These are phyloP conservation scores for Sylvia borin DNA, from an alignment of 2,797 vertebrate genomes.

Conservation along the genomic window DNA sequence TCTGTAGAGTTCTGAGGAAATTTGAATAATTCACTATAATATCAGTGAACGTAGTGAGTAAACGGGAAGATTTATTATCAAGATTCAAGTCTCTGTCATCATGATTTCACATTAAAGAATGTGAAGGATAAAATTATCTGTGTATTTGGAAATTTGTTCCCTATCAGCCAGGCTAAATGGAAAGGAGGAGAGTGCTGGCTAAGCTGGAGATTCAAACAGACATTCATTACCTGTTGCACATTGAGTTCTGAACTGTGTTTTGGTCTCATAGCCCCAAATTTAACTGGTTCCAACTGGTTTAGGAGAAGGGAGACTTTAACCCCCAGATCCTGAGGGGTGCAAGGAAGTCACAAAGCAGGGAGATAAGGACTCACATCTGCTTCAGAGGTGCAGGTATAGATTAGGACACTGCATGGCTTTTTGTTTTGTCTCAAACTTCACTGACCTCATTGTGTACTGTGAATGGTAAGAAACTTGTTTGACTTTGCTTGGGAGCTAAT, in stretches of 20 bases:
- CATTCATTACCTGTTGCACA: not conserved
- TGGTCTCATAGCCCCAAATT: not conserved
- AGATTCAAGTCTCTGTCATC: not conserved
- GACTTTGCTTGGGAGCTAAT: not conserved
- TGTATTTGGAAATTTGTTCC: not conserved
- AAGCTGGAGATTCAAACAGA: not conserved
- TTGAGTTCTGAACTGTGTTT: not conserved
- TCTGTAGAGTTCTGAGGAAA: not conserved
- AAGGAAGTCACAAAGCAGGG: not conserved
- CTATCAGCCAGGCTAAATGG: not conserved
- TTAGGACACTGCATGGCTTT: not conserved
- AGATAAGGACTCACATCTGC: not conserved
- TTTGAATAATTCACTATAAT: not conserved
- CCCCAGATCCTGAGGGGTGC: not conserved
- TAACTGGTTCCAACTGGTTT: not conserved
- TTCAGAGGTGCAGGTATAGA: not conserved
- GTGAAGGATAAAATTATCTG: not conserved
- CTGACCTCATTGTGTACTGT: not conserved
- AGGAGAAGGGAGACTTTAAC: not conserved
- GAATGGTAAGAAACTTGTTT: not conserved
- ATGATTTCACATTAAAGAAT: not conserved
- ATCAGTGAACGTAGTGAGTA: fast-evolving
- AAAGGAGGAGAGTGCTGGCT: not conserved
- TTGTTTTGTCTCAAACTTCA: fast-evolving
- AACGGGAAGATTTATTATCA: not conserved